phyloP scores from a whole-genome alignment of 2,113 vertebrate genomes.

The Clupea harengus region DNA sequence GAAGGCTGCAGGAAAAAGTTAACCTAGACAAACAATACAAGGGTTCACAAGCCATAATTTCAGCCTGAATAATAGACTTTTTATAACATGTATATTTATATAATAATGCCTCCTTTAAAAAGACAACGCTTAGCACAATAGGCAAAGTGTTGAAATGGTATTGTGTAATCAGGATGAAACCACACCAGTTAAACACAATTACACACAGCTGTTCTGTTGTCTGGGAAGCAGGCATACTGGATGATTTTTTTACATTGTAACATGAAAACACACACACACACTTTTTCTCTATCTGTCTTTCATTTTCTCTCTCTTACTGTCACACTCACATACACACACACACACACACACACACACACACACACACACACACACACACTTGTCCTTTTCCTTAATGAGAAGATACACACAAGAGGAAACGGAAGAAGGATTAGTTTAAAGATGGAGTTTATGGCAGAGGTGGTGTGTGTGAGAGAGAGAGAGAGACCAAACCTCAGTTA shows the following conservation, averaged over 20 bases:
- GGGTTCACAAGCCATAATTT: constrained; percentile 1
- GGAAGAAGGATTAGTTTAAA: background rate
- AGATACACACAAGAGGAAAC: background rate
- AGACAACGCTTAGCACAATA: background rate
- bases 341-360: background rate
- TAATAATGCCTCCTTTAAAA: background rate
- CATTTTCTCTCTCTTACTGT: background rate
- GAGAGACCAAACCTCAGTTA: background rate
- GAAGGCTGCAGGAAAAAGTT: background rate
- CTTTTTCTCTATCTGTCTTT: background rate
- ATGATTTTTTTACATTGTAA: background rate
- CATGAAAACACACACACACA: background rate
- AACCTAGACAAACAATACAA: background rate
- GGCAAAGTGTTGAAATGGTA: constrained; percentile 46
- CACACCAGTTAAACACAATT: constrained; percentile 51
- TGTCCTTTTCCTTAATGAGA: background rate
- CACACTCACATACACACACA: background rate
- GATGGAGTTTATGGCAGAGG: background rate
- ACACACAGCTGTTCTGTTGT: constrained; percentile 47
- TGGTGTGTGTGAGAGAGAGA: background rate
- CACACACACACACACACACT: background rate
- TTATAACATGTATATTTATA: constrained; percentile 11
- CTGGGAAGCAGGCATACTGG: constrained; percentile 27
- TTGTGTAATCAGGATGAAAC: constrained; percentile 35
- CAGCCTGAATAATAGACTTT: background rate